phyloP scores from a whole-genome alignment of 2,888 invertebrate genomes.

The Serrognathus titanus region DNA sequence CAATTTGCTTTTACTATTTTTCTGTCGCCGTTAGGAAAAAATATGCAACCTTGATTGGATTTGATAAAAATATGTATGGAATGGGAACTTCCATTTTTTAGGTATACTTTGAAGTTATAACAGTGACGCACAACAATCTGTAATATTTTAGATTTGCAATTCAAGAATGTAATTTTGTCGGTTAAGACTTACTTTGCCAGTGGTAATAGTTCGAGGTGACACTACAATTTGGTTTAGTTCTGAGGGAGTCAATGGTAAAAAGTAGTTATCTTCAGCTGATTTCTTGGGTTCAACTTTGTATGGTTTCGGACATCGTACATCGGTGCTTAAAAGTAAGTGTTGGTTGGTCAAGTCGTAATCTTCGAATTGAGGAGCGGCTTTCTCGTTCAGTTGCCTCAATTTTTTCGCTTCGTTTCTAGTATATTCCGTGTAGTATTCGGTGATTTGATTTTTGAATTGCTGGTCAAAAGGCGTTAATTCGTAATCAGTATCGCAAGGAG shows the following conservation, averaged over 20 bases:
- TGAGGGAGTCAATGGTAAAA: no score
- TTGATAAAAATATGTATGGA: slow-evolving; percentile 4
- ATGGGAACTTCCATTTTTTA: background rate
- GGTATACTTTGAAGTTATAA: slow-evolving; percentile 4
- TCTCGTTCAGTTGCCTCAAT: background rate
- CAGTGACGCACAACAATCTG: slow-evolving; percentile 4
- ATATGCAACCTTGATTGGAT: background rate
- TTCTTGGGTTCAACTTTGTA: no score
- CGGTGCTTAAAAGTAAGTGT: no score
- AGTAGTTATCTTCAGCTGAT: no score
- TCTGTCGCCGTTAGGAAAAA: slow-evolving; percentile 6
- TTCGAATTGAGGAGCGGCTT: no score
- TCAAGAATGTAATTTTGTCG: no score
- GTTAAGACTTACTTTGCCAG: no score
- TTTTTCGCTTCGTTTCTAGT: background rate
- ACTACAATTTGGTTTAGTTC: no score
- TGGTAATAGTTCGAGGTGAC: no score
- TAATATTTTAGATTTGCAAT: background rate
- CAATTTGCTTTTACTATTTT: background rate
- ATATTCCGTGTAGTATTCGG: slow-evolving; percentile 3
- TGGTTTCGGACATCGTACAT: no score
- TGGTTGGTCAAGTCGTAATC: no score
- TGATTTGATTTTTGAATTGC: slow-evolving; percentile 1
- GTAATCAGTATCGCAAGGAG: background rate
- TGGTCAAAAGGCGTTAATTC: slow-evolving; percentile 6